Conservation (phyloP, 2,113 vertebrate genomes). For the Pseudorectes ferrugineus region DNA sequence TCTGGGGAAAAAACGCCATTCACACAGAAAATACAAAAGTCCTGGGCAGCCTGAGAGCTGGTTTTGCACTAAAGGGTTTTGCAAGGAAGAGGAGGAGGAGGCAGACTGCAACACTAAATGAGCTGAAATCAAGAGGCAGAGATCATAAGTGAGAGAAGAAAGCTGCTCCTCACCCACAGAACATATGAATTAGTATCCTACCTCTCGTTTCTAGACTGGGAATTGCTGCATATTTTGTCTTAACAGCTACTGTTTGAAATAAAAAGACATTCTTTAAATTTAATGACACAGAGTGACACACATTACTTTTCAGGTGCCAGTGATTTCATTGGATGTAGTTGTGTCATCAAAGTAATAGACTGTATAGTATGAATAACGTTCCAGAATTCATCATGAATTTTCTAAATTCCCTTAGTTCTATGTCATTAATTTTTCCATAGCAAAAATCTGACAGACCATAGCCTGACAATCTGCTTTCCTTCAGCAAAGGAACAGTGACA, state of each 20-base stretch:
- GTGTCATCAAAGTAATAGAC: background rate
- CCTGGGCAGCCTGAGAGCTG: background rate
- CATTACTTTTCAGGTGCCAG: background rate
- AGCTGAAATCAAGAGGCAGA: background rate
- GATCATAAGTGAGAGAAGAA: background rate
- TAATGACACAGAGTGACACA: background rate
- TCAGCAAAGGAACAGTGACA: background rate
- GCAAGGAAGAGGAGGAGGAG: background rate
- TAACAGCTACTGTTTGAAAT: background rate
- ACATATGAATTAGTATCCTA: background rate
- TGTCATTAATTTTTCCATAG: background rate
- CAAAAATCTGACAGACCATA: background rate
- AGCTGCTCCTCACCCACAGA: background rate
- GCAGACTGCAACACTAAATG: background rate
- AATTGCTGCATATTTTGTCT: background rate
- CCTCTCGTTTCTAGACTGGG: background rate
- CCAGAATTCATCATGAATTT: background rate
- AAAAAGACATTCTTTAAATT: background rate
- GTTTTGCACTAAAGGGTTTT: background rate
- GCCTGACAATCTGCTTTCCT: background rate
- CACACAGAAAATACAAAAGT: background rate
- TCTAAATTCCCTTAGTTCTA: background rate
- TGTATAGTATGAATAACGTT: background rate
- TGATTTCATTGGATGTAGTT: background rate
- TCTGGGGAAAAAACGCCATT: background rate